A percentile compares a stretch with the other conserved stretches of the same genome.
phyloP scores from a whole-genome alignment of 2,888 invertebrate genomes.

The Anagyrus pseudococci region DNA sequence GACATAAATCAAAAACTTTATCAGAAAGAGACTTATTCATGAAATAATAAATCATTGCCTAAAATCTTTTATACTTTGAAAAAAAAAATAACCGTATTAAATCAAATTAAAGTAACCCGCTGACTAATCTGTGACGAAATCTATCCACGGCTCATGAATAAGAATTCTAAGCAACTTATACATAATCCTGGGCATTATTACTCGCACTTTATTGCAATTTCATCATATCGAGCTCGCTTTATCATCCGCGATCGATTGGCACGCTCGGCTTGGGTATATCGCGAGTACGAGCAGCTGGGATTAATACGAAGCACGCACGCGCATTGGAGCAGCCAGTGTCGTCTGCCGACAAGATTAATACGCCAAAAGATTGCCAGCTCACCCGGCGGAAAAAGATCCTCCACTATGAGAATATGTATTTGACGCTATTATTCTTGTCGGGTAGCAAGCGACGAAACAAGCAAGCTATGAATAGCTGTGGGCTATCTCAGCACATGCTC shows the following conservation, averaged over 20 bases:
- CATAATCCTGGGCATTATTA: constrained; percentile 12
- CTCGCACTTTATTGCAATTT: constrained; percentile 21
- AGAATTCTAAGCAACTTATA: too few relatives aligned
- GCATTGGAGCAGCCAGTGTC: not conserved
- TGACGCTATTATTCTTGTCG: constrained; percentile 52
- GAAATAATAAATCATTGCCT: too few relatives aligned
- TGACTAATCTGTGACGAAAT: too few relatives aligned
- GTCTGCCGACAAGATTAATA: constrained; percentile 43
- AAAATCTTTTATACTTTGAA: too few relatives aligned
- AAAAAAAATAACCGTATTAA: too few relatives aligned
- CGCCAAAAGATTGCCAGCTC: constrained; percentile 44
- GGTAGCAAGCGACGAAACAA: not conserved
- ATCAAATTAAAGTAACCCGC: too few relatives aligned
- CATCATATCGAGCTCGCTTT: constrained; percentile 17
- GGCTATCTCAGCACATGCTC: too few relatives aligned
- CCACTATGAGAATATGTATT: constrained; percentile 48
- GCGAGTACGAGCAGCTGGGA: too few relatives aligned
- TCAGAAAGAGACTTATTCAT: too few relatives aligned
- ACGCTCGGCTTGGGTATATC: too few relatives aligned
- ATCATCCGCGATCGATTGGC: constrained; percentile 21
- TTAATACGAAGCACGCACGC: not conserved
- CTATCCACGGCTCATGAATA: too few relatives aligned
- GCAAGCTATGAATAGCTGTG: not conserved
- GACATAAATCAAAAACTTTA: too few relatives aligned
- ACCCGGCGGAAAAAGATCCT: constrained; percentile 42